These are phyloP conservation scores for Rhagophthalmus giganteus DNA, from an alignment of 2,888 invertebrate genomes.

Conservation along the genomic window DNA sequence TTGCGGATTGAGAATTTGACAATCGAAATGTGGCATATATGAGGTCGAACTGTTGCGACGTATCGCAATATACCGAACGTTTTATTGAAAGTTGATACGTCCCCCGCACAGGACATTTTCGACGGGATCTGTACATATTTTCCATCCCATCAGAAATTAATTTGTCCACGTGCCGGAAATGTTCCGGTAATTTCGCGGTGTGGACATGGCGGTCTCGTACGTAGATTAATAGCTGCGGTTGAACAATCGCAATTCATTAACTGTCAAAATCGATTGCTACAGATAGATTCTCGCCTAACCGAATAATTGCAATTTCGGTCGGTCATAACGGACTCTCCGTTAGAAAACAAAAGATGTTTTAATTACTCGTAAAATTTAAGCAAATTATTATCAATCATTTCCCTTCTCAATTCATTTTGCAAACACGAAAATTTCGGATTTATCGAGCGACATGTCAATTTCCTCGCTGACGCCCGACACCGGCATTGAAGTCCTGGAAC, in stretches of 20 bases:
- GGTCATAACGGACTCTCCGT: too few relatives aligned
- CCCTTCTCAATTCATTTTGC: too few relatives aligned
- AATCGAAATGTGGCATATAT: constrained; percentile 17
- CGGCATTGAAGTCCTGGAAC: constrained; percentile 2
- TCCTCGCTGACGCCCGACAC: constrained; percentile 10
- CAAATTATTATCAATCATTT: too few relatives aligned
- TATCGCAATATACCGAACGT: constrained; percentile 5
- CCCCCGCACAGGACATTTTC: too few relatives aligned
- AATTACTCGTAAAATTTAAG: too few relatives aligned
- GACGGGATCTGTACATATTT: too few relatives aligned
- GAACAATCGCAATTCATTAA: constrained; percentile 32
- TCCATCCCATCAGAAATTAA: constrained; percentile 1
- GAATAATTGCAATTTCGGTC: constrained; percentile 21
- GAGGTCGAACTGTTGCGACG: constrained; percentile 3
- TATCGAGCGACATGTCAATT: constrained; percentile 14
- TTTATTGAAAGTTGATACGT: constrained; percentile 11
- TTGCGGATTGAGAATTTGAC: constrained; percentile 23
- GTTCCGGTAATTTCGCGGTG: constrained; percentile 21
- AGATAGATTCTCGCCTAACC: constrained; percentile 18
- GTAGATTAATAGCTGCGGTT: constrained; percentile 26
- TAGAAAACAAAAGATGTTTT: too few relatives aligned
- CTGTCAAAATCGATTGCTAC: constrained; percentile 23
- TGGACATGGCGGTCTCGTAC: constrained; percentile 25
- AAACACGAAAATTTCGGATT: constrained; percentile 3
- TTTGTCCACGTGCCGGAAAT: constrained; percentile 13